phyloP scores from a whole-genome alignment of 2,888 invertebrate species.

The Cephus pulcher region DNA sequence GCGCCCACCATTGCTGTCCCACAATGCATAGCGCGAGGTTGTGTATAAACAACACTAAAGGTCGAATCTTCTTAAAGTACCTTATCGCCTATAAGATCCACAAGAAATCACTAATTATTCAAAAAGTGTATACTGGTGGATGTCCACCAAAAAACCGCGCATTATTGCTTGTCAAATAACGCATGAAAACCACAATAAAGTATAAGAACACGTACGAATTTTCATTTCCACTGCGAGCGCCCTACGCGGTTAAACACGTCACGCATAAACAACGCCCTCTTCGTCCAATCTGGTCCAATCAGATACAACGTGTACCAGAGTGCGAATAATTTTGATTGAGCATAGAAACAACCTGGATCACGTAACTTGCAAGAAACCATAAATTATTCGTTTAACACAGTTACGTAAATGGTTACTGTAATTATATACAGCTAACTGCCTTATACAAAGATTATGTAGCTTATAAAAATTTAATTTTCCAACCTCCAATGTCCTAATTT shows the following conservation, averaged over 20 bases:
- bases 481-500: background rate
- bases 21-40: slow-evolving; percentile 58
- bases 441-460: background rate
- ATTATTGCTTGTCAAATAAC: background rate
- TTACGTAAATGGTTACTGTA: background rate
- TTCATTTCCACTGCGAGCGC: background rate
- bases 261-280: slow-evolving; percentile 33
- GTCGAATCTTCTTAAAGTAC: slow-evolving; percentile 22
- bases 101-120: background rate
- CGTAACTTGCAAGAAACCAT: background rate
- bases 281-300: slow-evolving; percentile 47
- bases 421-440: background rate
- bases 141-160: background rate
- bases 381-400: background rate
- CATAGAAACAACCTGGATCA: background rate
- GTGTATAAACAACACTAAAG: slow-evolving; percentile 57
- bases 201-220: background rate
- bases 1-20: slow-evolving; percentile 68
- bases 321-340: background rate
- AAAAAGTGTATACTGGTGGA: background rate
- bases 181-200: background rate
- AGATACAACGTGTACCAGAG: slow-evolving; percentile 14
- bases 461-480: background rate
- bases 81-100: background rate
- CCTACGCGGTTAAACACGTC: slow-evolving; percentile 55